Evolutionary conservation across 2,797 vertebrate species (phyloP).

Genomic region (Caiman crocodilus): DNA sequence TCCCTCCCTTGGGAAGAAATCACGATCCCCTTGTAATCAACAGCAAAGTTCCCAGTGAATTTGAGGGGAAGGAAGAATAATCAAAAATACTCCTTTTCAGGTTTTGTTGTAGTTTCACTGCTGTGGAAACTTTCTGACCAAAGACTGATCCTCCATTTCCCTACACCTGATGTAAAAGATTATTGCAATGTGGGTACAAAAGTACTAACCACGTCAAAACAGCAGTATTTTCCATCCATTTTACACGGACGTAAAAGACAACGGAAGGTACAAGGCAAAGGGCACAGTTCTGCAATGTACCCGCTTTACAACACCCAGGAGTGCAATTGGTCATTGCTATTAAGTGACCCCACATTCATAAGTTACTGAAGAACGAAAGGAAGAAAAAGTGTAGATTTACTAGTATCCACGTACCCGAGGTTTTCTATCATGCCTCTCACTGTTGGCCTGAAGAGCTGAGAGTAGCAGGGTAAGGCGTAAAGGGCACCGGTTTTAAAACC

Average conservation of each 20-base stretch:
- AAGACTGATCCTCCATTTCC: background rate
- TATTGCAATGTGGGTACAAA: background rate
- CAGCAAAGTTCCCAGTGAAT: background rate
- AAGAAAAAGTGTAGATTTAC: background rate
- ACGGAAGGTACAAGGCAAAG: background rate
- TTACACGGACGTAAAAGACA: background rate
- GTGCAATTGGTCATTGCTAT: background rate
- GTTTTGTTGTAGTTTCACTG: background rate
- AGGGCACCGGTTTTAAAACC: background rate
- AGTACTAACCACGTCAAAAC: background rate
- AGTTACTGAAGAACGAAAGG: background rate
- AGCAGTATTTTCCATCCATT: background rate
- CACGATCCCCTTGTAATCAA: background rate
- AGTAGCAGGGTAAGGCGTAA: background rate
- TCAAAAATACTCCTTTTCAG: background rate
- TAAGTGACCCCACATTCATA: background rate
- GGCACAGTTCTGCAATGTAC: background rate
- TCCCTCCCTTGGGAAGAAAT: background rate
- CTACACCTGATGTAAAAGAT: background rate
- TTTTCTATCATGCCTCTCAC: background rate
- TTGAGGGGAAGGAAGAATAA: background rate
- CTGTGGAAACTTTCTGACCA: background rate
- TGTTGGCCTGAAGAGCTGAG: background rate
- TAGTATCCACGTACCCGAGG: background rate
- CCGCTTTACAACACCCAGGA: background rate